A percentile compares a stretch with the other conserved stretches of the same genome.
phyloP scores from a whole-genome alignment of 2,113 vertebrate species.

The Rhombomys opimus region DNA sequence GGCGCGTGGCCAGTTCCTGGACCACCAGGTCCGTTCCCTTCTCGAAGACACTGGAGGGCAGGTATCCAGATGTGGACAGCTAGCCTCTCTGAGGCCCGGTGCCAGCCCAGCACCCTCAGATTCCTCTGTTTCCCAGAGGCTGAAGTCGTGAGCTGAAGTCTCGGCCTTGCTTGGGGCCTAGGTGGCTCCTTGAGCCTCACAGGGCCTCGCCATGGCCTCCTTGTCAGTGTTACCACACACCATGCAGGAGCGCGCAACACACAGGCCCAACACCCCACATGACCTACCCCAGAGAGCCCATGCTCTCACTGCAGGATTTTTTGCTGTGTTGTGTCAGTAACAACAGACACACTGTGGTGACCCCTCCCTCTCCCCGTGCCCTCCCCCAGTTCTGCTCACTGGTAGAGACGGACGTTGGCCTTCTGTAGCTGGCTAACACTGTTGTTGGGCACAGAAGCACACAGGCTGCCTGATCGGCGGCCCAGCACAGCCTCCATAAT shows the following conservation, averaged over 20 bases:
- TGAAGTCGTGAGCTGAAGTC: neutral
- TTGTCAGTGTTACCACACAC: neutral
- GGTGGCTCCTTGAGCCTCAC: neutral
- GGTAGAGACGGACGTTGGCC: conserved; percentile 88
- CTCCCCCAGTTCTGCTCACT: conserved; percentile 84
- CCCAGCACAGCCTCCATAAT: conserved; percentile 87
- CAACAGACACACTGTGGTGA: neutral
- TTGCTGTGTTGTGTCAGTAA: neutral
- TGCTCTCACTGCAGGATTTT: neutral
- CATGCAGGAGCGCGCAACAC: neutral
- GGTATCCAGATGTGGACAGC: neutral
- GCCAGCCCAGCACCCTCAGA: neutral
- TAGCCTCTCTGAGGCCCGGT: neutral
- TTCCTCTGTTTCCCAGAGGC: neutral
- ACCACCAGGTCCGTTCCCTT: conserved; percentile 88
- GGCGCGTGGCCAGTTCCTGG: conserved; percentile 87
- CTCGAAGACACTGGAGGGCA: conserved; percentile 87
- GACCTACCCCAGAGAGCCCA: neutral
- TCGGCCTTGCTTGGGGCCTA: neutral
- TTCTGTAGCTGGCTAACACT: conserved; percentile 82
- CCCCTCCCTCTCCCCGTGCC: neutral
- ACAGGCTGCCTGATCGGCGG: neutral
- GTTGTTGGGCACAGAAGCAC: accelerated
- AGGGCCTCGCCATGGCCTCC: neutral
- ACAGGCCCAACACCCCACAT: neutral